Conservation (phyloP, 2,113 vertebrate genomes). For the Verasper variegatus region DNA sequence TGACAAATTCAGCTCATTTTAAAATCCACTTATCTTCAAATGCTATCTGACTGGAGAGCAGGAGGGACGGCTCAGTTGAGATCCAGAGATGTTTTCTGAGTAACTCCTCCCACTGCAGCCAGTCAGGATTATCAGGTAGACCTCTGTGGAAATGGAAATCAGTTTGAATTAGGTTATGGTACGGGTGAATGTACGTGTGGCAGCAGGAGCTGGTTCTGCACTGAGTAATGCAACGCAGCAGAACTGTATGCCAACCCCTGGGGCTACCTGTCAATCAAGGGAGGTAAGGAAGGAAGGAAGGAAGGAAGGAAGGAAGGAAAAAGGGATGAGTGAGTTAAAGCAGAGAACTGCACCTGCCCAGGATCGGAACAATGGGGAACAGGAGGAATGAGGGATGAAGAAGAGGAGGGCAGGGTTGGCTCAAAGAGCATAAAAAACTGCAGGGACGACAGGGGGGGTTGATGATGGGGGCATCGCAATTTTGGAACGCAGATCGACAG, state of each 20-base stretch:
- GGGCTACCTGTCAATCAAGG: constrained; percentile 49
- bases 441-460: constrained; percentile 11
- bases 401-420: constrained; percentile 11
- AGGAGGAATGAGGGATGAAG: constrained; percentile 5
- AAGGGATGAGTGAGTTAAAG: constrained; percentile 8
- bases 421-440: constrained; percentile 40
- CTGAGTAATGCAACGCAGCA: constrained; percentile 42
- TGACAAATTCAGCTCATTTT: constrained; percentile 27
- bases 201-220: constrained; percentile 18
- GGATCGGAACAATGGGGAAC: constrained; percentile 19
- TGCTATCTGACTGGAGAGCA: constrained; percentile 17
- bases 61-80: constrained; percentile 10
- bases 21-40: constrained; percentile 40
- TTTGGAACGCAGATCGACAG: neutral
- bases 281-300: constrained; percentile 8
- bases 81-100: constrained; percentile 31
- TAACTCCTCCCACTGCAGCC: constrained; percentile 16
- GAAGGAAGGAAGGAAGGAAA: neutral
- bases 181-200: constrained; percentile 14
- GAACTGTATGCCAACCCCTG: constrained; percentile 20
- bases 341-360: constrained; percentile 25
- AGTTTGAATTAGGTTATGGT: constrained; percentile 44
- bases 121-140: constrained; percentile 50
- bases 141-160: constrained; percentile 52
- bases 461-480: too few species aligned